Percentiles rank a stretch among this genome's conserved stretches.
These are phyloP conservation scores for Limenitis camilla DNA, from an alignment of 2,888 invertebrate genomes.

Conservation along the genomic window DNA sequence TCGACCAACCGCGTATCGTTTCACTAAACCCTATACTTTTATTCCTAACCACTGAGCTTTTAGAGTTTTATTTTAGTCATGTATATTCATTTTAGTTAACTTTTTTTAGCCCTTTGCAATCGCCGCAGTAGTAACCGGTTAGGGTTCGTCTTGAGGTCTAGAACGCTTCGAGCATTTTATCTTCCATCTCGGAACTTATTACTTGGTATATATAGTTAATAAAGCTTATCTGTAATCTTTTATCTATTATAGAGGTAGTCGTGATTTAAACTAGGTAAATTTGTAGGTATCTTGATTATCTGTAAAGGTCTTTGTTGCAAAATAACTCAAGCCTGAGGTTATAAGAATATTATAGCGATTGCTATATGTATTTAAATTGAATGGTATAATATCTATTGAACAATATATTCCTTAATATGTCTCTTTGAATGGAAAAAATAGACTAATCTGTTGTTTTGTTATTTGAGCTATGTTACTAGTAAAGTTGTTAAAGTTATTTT, in stretches of 20 bases:
- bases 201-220: slow-evolving; percentile 10
- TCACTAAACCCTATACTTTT: slow-evolving; percentile 54
- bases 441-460: too few relatives aligned
- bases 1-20: slow-evolving; percentile 48
- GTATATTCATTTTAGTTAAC: slow-evolving; percentile 34
- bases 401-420: background rate
- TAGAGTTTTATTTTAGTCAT: slow-evolving; percentile 50
- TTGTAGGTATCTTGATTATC: background rate
- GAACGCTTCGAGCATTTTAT: slow-evolving; percentile 12
- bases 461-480: too few relatives aligned
- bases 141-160: slow-evolving; percentile 7
- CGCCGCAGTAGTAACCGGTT: slow-evolving; percentile 15
- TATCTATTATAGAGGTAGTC: slow-evolving; percentile 7
- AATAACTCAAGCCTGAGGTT: too few relatives aligned
- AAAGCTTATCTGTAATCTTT: slow-evolving; percentile 6
- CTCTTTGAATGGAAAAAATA: too few relatives aligned
- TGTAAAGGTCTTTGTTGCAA: background rate
- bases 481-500: too few relatives aligned
- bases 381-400: too few relatives aligned
- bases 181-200: slow-evolving; percentile 9
- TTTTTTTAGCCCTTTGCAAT: slow-evolving; percentile 7
- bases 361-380: too few relatives aligned
- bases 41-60: slow-evolving; percentile 42
- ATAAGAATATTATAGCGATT: too few relatives aligned
- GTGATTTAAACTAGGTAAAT: slow-evolving; percentile 9